These are phyloP conservation scores for Rhynchonycteris naso DNA, from an alignment of 2,797 vertebrate species.

Conservation along the genomic window DNA sequence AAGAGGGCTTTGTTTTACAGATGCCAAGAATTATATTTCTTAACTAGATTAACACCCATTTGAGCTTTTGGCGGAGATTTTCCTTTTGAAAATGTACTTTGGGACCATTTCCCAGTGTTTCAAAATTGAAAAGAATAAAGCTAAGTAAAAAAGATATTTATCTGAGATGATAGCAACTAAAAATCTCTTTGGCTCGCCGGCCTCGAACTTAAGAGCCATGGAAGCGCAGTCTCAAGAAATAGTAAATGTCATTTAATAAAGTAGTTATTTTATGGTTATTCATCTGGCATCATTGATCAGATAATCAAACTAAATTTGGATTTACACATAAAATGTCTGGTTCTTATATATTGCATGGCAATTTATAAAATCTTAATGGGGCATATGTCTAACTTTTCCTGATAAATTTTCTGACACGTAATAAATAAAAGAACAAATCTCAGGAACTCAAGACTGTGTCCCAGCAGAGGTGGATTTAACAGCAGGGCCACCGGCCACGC, in stretches of 20 bases:
- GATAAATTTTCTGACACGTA: neutral
- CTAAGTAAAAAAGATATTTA: constrained; percentile 34
- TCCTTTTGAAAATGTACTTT: constrained; percentile 62
- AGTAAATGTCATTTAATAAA: neutral
- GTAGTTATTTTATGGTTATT: neutral
- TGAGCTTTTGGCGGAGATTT: constrained; percentile 42
- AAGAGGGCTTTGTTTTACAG: constrained; percentile 64
- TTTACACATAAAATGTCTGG: neutral
- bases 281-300: neutral
- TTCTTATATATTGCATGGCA: neutral
- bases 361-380: neutral
- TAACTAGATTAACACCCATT: constrained; percentile 60
- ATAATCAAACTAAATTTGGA: neutral
- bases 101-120: constrained; percentile 56
- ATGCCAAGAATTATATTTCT: constrained; percentile 63
- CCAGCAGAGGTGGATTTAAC: too few relatives aligned
- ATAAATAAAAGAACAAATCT: neutral
- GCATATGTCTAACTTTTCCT: neutral
- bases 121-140: constrained; percentile 32
- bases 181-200: constrained; percentile 15
- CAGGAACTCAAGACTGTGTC: neutral
- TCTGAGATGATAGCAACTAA: neutral
- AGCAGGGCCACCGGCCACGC: too few relatives aligned
- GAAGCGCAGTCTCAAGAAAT: constrained; percentile 44
- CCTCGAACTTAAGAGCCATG: constrained; percentile 6